Base-by-base conservation (phyloP, 2,888 invertebrate genomes). In the Polymixis lichenea region DNA sequence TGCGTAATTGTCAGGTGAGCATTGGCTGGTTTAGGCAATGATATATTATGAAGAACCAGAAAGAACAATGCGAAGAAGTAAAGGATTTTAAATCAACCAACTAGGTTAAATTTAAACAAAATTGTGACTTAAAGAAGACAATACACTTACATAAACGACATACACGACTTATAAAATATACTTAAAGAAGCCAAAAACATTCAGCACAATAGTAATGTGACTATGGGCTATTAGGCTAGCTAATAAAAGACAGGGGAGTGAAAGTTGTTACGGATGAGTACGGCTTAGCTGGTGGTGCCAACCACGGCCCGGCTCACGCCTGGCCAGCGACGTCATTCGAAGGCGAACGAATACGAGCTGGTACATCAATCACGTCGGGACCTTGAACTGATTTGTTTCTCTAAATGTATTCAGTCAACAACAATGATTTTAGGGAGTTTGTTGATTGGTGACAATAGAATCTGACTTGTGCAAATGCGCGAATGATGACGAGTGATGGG, bases 241-340 rank as follows among this genome's bases (percentile, higher is more conserved):
- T 81, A 80, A 84, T 87, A 88, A 88, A 88, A 88, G 78, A 88
- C 78, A 77, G 77, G 69, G 77, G 87, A 80, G 83, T 80, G 76
- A 81, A 84, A 78, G 80, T 82, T 77, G 72, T 72, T 80, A 86
- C 74, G 84, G 67, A 78, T 77, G 77, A 83, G 79, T 75, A 77
- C 80, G 77, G 62, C 55, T 77, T 46, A 82, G 66, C 83, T 78
- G 89, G 88, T 68, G 75, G 90, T 90, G 85, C 89, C 90, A 89
- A 86, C 84, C 88, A 82, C 89, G 85, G 82, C 75, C 72, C 75
- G 71, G 43, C 78, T 80, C 75, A 69, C 72, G 77, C 55, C 78
- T 85, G 82, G 73, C 77, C 82, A 65, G 71, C 62, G 77, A 87
- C 86, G 82, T 82, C 72, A 74, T 38, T 60, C 74, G 65, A 75